Conservation (phyloP, 2,888 invertebrate genomes). For the Unio delphinus region DNA sequence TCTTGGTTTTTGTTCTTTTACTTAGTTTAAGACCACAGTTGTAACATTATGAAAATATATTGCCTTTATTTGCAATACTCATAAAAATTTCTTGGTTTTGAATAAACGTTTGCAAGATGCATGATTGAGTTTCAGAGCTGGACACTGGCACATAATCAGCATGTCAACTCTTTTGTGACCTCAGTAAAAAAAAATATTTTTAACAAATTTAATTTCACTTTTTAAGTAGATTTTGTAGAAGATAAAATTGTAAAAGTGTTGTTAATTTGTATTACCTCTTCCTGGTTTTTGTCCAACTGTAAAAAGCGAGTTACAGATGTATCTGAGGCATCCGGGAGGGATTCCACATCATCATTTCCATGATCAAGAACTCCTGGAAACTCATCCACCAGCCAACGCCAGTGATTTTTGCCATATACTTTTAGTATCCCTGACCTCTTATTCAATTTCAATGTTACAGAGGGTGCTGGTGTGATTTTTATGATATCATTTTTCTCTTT, state of each 20-base stretch:
- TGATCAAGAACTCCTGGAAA: slow-evolving; percentile 61
- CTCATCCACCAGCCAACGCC: slow-evolving; percentile 63
- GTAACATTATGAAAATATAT: too few species aligned
- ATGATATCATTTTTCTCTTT: slow-evolving; percentile 57
- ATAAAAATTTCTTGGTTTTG: too few species aligned
- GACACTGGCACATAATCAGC: too few species aligned
- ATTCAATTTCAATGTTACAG: slow-evolving; percentile 60
- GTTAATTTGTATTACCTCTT: slow-evolving; percentile 45
- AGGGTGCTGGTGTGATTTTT: slow-evolving; percentile 54
- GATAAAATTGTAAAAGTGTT: not conserved
- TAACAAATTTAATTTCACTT: not conserved
- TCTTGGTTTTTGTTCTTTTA: too few species aligned
- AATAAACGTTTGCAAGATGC: too few species aligned
- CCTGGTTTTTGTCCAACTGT: slow-evolving; percentile 63
- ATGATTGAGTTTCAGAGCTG: too few species aligned
- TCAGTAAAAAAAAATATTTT: not conserved
- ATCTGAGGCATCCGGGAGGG: slow-evolving; percentile 53
- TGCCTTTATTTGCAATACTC: too few species aligned
- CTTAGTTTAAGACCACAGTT: too few species aligned
- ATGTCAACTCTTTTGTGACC: not conserved
- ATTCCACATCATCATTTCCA: slow-evolving; percentile 56
- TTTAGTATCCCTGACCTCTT: slow-evolving; percentile 56
- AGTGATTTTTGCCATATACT: slow-evolving; percentile 59
- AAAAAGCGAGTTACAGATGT: slow-evolving; percentile 60
- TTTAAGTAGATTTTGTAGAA: not conserved